These are phyloP conservation scores for Drosophila sproati DNA, from an alignment of 1,140 invertebrate species.

Conservation along the genomic window DNA sequence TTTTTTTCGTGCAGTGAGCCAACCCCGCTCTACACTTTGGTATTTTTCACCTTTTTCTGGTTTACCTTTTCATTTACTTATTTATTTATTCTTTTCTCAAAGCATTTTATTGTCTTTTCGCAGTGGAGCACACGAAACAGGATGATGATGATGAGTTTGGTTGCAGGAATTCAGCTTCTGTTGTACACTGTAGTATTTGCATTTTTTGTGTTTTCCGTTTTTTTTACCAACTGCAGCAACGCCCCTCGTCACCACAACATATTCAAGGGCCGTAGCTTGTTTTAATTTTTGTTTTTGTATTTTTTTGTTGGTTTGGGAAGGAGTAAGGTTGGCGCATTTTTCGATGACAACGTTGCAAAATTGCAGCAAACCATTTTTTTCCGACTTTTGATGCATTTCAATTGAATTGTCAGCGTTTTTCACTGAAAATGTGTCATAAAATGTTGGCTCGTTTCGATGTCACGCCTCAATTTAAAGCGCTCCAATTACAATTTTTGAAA, in stretches of 20 bases:
- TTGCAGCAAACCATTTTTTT: constrained; percentile 40
- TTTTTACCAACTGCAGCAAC: constrained; percentile 16
- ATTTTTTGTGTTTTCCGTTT: constrained; percentile 46
- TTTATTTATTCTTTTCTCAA: constrained; percentile 43
- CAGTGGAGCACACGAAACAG: constrained; percentile 22
- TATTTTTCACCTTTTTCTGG: constrained; percentile 21
- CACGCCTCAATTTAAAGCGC: constrained; percentile 25
- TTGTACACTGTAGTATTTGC: constrained; percentile 66
- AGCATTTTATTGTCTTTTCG: constrained; percentile 58
- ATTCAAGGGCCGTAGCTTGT: constrained; percentile 41
- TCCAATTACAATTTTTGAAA: neutral
- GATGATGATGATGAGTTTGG: constrained; percentile 18
- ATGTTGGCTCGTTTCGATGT: constrained; percentile 31
- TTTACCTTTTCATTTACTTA: constrained; percentile 50
- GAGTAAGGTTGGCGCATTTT: constrained; percentile 6
- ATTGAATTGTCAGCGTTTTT: constrained; percentile 79
- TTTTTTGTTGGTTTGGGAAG: constrained; percentile 6
- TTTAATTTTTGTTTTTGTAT: constrained; percentile 70
- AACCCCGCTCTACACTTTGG: neutral
- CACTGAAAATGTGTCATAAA: constrained; percentile 51
- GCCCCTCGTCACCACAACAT: constrained; percentile 14
- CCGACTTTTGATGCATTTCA: constrained; percentile 51
- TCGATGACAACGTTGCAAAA: constrained; percentile 61
- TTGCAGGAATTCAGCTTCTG: constrained; percentile 39
- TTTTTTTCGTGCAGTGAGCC: neutral